These are phyloP conservation scores for Tricholaema leucomelas DNA, from an alignment of 2,113 vertebrate genomes.

Conservation along the genomic window DNA sequence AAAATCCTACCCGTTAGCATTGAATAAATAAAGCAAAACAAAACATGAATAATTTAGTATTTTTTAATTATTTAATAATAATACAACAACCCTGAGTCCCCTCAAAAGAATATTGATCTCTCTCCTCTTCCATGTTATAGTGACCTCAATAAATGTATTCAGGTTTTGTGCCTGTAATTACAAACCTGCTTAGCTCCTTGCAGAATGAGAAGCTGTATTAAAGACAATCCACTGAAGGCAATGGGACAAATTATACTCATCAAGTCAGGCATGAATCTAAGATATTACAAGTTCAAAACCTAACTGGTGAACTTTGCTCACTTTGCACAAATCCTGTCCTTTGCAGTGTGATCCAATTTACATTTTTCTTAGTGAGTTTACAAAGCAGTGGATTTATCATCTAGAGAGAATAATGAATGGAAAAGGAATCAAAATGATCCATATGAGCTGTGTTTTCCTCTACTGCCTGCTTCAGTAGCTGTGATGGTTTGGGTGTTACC, in stretches of 20 bases:
- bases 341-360: not conserved
- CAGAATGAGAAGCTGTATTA: not conserved
- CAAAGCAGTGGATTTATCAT: not conserved
- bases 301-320: not conserved
- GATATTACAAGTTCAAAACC: slow-evolving; percentile 4
- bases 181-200: not conserved
- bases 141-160: slow-evolving; percentile 23
- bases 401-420: slow-evolving; percentile 7
- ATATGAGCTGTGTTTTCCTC: not conserved
- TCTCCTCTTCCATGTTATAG: not conserved
- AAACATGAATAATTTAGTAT: slow-evolving; percentile 39
- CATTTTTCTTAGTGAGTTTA: not conserved
- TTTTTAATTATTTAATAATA: slow-evolving; percentile 64
- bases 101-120: slow-evolving; percentile 34
- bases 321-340: not conserved
- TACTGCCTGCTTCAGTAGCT: not conserved
- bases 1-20: slow-evolving; percentile 34
- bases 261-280: slow-evolving; percentile 6
- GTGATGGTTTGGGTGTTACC: too few species aligned
- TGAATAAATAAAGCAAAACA: slow-evolving; percentile 32
- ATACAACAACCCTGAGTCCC: not conserved
- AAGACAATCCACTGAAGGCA: not conserved
- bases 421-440: not conserved
- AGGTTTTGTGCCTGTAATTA: slow-evolving; percentile 29
- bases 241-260: not conserved